Percentiles rank a stretch among this genome's conserved stretches.
These are phyloP conservation scores for Bothrops jararaca DNA, from an alignment of 2,113 vertebrate genomes.

Conservation along the genomic window DNA sequence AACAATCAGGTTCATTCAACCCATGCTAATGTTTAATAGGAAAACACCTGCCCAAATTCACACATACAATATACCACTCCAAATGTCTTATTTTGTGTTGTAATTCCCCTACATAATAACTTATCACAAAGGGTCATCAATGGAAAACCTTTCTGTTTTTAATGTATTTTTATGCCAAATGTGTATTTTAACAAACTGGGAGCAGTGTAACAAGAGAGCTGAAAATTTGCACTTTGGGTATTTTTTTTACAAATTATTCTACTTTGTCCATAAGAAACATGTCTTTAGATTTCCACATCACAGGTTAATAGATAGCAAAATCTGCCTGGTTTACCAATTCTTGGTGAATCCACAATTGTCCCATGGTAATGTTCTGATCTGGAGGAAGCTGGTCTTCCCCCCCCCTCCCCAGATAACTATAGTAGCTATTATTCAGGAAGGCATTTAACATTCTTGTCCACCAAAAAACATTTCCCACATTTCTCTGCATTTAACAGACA, in stretches of 20 bases:
- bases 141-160: neutral
- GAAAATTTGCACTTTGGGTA: neutral
- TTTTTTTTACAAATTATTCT: neutral
- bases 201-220: no score
- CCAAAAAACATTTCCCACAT: neutral
- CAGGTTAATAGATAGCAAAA: neutral
- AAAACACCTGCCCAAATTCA: neutral
- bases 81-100: neutral
- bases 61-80: neutral
- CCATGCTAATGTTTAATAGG: neutral
- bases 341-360: neutral
- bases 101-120: neutral
- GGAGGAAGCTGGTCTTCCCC: neutral
- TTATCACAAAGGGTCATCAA: neutral
- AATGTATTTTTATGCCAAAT: neutral
- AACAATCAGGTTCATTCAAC: neutral
- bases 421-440: neutral
- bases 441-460: neutral
- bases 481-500: neutral
- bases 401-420: neutral
- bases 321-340: neutral
- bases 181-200: neutral
- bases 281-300: neutral
- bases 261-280: no score
- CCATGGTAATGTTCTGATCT: neutral